phyloP scores from a whole-genome alignment of 2,888 invertebrate genomes.

The Ferdinandea cuprea region DNA sequence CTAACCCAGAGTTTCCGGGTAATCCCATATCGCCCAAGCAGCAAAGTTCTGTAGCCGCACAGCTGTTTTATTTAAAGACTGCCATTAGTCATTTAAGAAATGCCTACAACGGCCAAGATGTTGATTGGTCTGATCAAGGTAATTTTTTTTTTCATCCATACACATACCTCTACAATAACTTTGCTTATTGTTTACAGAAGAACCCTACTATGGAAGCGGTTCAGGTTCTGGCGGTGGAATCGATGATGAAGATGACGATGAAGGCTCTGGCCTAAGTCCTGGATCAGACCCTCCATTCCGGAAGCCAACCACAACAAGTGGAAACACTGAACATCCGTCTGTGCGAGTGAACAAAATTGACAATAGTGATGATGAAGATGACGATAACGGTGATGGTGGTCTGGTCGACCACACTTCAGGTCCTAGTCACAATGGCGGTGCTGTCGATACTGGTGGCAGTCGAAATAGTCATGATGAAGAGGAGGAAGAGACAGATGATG shows the following conservation, averaged over 20 bases:
- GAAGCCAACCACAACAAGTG: constrained; percentile 76
- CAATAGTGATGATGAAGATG: constrained; percentile 79
- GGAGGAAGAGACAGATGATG: constrained; percentile 76
- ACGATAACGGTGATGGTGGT: constrained; percentile 80
- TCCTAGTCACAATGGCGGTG: constrained; percentile 78
- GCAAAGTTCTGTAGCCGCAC: constrained; percentile 86
- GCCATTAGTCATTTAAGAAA: constrained; percentile 92
- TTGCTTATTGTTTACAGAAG: constrained; percentile 83
- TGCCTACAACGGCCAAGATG: constrained; percentile 95
- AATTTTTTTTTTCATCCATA: no score
- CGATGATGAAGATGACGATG: constrained; percentile 83
- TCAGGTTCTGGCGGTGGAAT: constrained; percentile 88
- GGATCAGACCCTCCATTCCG: constrained; percentile 80
- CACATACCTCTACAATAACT: no score
- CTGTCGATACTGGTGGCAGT: constrained; percentile 35
- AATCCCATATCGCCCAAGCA: constrained; percentile 82
- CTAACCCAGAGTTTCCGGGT: constrained; percentile 88
- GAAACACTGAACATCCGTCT: constrained; percentile 79
- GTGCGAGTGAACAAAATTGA: constrained; percentile 78
- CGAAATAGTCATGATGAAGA: constrained; percentile 58
- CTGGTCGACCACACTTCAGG: constrained; percentile 81
- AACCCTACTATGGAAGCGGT: constrained; percentile 86
- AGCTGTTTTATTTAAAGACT: constrained; percentile 89
- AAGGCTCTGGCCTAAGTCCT: constrained; percentile 79
- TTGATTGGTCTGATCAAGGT: constrained; percentile 91